phyloP scores from a whole-genome alignment of 2,113 vertebrate genomes.

The Anthoscopus minutus region DNA sequence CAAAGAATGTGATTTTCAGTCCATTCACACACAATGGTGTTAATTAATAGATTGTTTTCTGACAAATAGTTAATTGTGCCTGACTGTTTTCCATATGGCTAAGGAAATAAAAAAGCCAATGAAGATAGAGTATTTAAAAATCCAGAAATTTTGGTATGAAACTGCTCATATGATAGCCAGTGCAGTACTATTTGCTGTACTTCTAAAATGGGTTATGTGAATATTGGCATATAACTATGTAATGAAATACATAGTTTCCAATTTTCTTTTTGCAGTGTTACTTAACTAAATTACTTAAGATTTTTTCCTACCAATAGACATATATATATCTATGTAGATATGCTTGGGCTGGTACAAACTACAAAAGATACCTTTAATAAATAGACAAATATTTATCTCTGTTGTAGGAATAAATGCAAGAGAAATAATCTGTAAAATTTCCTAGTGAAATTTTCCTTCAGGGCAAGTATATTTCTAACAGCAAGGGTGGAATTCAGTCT shows the following conservation, averaged over 20 bases:
- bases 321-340: no score
- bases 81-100: constrained; percentile 12
- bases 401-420: not conserved
- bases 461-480: not conserved
- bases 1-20: not conserved
- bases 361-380: not conserved
- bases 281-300: not conserved
- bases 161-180: not conserved
- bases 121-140: not conserved
- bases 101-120: not conserved
- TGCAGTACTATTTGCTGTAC: not conserved
- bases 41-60: constrained; percentile 53
- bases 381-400: not conserved
- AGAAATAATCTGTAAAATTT: not conserved
- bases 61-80: constrained; percentile 39
- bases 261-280: not conserved
- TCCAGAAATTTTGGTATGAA: not conserved
- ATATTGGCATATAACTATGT: not conserved
- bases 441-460: not conserved
- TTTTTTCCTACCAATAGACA: not conserved
- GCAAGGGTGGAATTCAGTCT: not conserved
- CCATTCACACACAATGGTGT: not conserved
- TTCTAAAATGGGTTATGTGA: not conserved
- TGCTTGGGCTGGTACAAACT: not conserved
- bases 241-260: not conserved